These are phyloP conservation scores for Channa argus DNA, from an alignment of 2,113 vertebrate genomes.

Conservation along the genomic window DNA sequence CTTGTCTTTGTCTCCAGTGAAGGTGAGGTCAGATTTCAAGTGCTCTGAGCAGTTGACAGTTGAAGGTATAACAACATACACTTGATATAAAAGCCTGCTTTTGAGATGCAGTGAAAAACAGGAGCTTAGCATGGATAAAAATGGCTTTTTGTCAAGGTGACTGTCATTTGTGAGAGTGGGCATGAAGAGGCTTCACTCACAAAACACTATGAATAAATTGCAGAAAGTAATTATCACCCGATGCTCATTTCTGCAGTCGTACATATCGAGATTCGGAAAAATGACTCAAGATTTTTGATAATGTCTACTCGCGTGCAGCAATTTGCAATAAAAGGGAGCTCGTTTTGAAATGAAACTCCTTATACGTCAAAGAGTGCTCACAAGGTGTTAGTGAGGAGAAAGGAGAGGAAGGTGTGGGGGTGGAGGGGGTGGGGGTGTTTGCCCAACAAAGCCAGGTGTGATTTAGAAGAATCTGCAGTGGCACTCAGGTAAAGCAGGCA, in stretches of 20 bases:
- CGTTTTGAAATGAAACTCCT: constrained; percentile 34
- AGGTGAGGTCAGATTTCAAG: constrained; percentile 64
- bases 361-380: constrained; percentile 13
- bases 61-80: constrained; percentile 55
- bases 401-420: neutral
- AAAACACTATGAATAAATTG: constrained; percentile 53
- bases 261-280: constrained; percentile 20
- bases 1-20: constrained; percentile 78
- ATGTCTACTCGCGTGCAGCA: constrained; percentile 10
- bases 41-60: constrained; percentile 7
- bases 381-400: constrained; percentile 10
- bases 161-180: constrained; percentile 20
- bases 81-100: constrained; percentile 48
- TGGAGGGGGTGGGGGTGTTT: constrained; percentile 45
- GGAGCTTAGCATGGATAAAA: neutral
- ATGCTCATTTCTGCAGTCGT: constrained; percentile 33
- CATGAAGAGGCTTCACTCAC: constrained; percentile 30
- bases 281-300: constrained; percentile 34
- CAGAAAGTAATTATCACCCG: constrained; percentile 67
- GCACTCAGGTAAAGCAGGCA: constrained; percentile 76
- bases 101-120: constrained; percentile 22
- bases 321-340: constrained; percentile 27
- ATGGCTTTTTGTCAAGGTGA: constrained; percentile 46
- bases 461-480: constrained; percentile 70
- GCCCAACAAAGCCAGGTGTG: constrained; percentile 79